A percentile compares a stretch with the other conserved stretches of the same genome.
Evolutionary conservation across 2,113 vertebrate genomes (phyloP).

Genomic region (Stigmatopora argus): DNA sequence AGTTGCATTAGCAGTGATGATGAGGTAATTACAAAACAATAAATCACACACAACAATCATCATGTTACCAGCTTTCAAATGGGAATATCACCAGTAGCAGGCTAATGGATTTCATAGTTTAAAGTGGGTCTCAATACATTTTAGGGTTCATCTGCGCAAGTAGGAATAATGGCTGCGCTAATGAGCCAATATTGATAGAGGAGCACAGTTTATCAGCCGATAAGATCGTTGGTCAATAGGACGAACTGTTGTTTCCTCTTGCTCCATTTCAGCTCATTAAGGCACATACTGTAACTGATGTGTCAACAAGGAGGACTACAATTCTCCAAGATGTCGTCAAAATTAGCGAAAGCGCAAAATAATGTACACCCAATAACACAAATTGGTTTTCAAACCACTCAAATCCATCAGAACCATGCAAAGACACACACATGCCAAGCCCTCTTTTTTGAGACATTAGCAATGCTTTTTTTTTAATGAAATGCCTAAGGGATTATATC

Average conservation of each 20-base stretch:
- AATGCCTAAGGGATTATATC: conserved; percentile 63
- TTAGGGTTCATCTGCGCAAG: conserved; percentile 1
- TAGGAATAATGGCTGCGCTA: conserved; percentile 24
- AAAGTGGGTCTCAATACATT: conserved; percentile 7
- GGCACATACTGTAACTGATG: conserved; percentile 10
- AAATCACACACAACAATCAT: conserved; percentile 42
- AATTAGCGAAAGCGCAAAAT: conserved; percentile 11
- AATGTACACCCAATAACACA: conserved; percentile 28
- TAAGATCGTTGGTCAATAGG: conserved; percentile 25
- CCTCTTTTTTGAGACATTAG: conserved; percentile 57
- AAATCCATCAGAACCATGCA: not conserved
- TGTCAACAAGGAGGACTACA: conserved; percentile 16
- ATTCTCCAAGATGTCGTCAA: conserved; percentile 8
- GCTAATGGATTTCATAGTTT: conserved; percentile 2
- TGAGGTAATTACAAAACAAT: conserved; percentile 58
- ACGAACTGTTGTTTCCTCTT: conserved; percentile 10
- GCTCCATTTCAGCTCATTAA: conserved; percentile 35
- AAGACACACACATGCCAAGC: conserved; percentile 5
- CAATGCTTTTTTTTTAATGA: conserved; percentile 58
- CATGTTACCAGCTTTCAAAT: conserved; percentile 26
- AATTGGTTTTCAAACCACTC: conserved; percentile 33
- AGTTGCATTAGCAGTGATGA: conserved; percentile 47
- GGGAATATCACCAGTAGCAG: conserved; percentile 27
- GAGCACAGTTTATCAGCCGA: conserved; percentile 21
- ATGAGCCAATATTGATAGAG: conserved; percentile 26